Conservation (phyloP, 2,113 vertebrate species). For the Equus quagga region DNA sequence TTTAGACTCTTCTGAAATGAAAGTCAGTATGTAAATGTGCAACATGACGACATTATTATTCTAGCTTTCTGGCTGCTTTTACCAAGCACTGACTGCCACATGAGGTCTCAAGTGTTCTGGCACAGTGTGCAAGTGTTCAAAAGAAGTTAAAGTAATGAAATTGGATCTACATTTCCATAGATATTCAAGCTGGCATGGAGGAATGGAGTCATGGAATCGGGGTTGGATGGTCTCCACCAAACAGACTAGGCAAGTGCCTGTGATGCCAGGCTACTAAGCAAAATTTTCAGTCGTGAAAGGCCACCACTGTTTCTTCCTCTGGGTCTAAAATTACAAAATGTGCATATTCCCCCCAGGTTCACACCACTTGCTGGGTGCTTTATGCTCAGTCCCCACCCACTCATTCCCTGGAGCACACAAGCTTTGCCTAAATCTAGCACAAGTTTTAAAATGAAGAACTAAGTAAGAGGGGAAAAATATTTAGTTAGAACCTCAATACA, state of each 20-base stretch:
- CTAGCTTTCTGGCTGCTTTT: constrained; percentile 79
- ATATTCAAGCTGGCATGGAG: constrained; percentile 79
- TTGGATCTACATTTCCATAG: constrained; percentile 81
- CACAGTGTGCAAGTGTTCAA: constrained; percentile 77
- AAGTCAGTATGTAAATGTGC: constrained; percentile 83
- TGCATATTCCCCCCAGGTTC: constrained; percentile 41
- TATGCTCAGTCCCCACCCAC: background rate
- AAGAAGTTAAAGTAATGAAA: constrained; percentile 82
- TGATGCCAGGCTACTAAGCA: constrained; percentile 81
- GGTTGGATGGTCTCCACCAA: constrained; percentile 81
- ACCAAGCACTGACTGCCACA: constrained; percentile 81
- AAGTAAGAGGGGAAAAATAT: background rate
- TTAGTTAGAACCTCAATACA: background rate
- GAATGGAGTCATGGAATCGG: constrained; percentile 77
- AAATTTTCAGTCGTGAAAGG: constrained; percentile 80
- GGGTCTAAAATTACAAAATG: constrained; percentile 69
- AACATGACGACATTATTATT: constrained; percentile 81
- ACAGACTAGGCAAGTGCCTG: constrained; percentile 75
- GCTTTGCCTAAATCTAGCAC: constrained; percentile 40
- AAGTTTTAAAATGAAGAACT: constrained; percentile 41
- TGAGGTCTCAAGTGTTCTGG: constrained; percentile 83
- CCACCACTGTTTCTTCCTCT: constrained; percentile 69
- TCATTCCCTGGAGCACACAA: background rate
- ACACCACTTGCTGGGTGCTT: constrained; percentile 30
- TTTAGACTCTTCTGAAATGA: constrained; percentile 69